A percentile compares a stretch with the other conserved stretches of the same genome.
These are phyloP conservation scores for Callipepla californica DNA, from an alignment of 2,113 vertebrate species.

Conservation along the genomic window DNA sequence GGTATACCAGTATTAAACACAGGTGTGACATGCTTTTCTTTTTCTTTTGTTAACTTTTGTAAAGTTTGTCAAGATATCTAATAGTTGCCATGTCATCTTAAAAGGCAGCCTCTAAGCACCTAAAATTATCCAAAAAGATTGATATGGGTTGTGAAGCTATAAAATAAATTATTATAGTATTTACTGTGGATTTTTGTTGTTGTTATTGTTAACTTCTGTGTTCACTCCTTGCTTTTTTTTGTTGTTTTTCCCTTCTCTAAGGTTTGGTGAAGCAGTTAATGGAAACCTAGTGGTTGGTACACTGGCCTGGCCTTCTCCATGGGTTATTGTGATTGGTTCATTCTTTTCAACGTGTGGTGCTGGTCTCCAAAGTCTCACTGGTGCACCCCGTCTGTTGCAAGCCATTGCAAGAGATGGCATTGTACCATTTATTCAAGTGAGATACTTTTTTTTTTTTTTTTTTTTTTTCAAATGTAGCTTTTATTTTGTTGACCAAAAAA, in stretches of 20 bases:
- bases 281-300: conserved; percentile 94
- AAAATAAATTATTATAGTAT: not conserved
- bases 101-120: not conserved
- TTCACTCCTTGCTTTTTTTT: not conserved
- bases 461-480: not conserved
- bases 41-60: not conserved
- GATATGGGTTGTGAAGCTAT: not conserved
- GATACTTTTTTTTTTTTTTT: not conserved
- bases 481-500: not conserved
- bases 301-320: conserved; percentile 95
- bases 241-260: conserved; percentile 32
- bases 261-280: conserved; percentile 94
- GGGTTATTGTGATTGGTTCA: conserved; percentile 97
- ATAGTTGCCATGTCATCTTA: not conserved
- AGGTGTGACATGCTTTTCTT: not conserved
- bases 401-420: conserved; percentile 96
- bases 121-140: not conserved
- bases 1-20: not conserved
- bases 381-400: conserved; percentile 92
- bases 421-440: conserved; percentile 91
- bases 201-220: not conserved
- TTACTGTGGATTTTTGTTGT: not conserved
- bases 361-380: conserved; percentile 94
- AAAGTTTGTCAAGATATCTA: not conserved
- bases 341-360: conserved; percentile 98